Percentiles rank a stretch among this genome's conserved stretches.
phyloP scores from a whole-genome alignment of 2,888 invertebrate genomes.

The Calliopum simillimum region DNA sequence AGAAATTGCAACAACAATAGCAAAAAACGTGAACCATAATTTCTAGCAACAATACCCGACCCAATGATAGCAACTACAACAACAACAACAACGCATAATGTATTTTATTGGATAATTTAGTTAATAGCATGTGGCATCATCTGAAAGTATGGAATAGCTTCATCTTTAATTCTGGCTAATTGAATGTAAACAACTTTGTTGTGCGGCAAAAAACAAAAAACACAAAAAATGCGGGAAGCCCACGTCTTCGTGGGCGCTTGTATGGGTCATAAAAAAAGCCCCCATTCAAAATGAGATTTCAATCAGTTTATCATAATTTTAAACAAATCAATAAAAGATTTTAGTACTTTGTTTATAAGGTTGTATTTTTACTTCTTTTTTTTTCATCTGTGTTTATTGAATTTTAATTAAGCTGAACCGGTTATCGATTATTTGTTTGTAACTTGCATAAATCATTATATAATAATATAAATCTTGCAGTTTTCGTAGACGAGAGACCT shows the following conservation, averaged over 20 bases:
- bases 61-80: not conserved
- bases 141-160: not conserved
- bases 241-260: not conserved
- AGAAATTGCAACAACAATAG: not conserved
- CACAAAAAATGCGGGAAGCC: slow-evolving; percentile 15
- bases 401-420: too few relatives aligned
- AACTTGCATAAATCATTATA: too few relatives aligned
- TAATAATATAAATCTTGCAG: too few relatives aligned
- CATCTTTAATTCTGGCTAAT: slow-evolving; percentile 11
- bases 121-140: slow-evolving; percentile 20
- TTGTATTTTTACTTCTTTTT: too few relatives aligned
- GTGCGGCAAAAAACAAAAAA: not conserved
- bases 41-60: not conserved
- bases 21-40: not conserved
- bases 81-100: not conserved
- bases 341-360: not conserved
- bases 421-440: too few relatives aligned
- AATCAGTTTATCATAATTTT: not conserved
- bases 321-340: slow-evolving; percentile 6
- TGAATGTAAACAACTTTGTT: slow-evolving; percentile 25
- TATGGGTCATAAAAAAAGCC: not conserved
- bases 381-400: too few relatives aligned
- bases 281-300: not conserved
- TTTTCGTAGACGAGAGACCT: too few relatives aligned
- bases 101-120: not conserved